A percentile compares a stretch with the other conserved stretches of the same genome.
Conservation (phyloP, 2,797 vertebrate species). For the Siniperca obscura region DNA sequence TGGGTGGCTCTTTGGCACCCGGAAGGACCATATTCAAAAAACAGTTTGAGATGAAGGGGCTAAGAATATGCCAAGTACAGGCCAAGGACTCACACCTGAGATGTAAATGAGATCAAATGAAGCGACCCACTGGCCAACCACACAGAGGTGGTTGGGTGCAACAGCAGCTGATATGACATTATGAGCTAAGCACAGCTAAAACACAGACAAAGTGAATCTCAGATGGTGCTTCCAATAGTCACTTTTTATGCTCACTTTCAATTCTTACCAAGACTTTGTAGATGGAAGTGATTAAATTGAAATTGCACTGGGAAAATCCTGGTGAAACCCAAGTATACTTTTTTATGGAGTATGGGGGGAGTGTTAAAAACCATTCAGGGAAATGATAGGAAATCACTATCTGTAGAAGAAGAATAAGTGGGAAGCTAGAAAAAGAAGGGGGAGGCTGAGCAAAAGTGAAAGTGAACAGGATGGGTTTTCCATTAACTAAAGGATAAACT, state of each 20-base stretch:
- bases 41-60: neutral
- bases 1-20: constrained; percentile 19
- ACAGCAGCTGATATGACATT: neutral
- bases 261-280: neutral
- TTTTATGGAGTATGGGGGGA: neutral
- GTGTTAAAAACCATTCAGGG: neutral
- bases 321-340: neutral
- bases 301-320: neutral
- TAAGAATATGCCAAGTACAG: constrained; percentile 24
- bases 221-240: neutral
- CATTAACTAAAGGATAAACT: neutral
- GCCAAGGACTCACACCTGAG: constrained; percentile 7
- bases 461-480: neutral
- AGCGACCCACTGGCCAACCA: neutral
- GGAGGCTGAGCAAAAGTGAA: neutral
- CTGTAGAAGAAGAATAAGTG: neutral
- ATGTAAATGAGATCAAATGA: neutral
- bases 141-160: neutral
- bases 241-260: neutral
- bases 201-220: neutral
- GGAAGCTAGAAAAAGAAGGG: constrained; percentile 1
- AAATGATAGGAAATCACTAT: neutral
- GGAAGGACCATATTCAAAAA: constrained; percentile 10
- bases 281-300: neutral
- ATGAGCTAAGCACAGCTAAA: neutral